These are phyloP conservation scores for Pongo pygmaeus DNA, from an alignment of 2,113 vertebrate species.

Conservation along the genomic window DNA sequence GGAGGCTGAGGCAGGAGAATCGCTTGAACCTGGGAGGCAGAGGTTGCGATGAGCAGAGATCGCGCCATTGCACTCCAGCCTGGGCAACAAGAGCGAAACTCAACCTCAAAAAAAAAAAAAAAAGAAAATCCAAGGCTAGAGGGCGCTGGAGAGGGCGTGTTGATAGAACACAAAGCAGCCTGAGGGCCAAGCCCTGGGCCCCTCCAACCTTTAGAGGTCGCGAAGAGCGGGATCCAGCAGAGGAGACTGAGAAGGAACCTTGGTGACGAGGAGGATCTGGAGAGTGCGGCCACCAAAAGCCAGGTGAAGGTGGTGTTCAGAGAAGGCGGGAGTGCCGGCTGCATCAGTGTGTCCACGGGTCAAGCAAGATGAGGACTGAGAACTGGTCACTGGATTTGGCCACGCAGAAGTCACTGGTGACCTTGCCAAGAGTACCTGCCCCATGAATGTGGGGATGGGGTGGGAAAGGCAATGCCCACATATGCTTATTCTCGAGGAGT, in stretches of 20 bases:
- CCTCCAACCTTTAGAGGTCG: neutral
- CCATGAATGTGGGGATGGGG: neutral
- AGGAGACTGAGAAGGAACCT: neutral
- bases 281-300: neutral
- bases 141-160: neutral
- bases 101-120: too few relatives aligned
- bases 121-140: neutral
- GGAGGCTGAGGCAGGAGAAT: too few relatives aligned
- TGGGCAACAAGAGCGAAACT: too few relatives aligned
- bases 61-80: too few relatives aligned
- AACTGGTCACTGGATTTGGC: neutral
- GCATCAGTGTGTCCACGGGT: accelerated
- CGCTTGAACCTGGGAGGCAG: accelerated
- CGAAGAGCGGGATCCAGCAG: neutral
- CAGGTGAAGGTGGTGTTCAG: neutral
- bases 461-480: too few relatives aligned
- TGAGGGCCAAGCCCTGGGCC: neutral
- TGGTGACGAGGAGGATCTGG: neutral
- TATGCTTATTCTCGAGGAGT: neutral
- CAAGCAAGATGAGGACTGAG: neutral
- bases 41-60: too few relatives aligned
- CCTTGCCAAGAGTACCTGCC: neutral
- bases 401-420: neutral
- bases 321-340: accelerated
- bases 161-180: neutral